Evolutionary conservation across 1,140 invertebrate genomes (phyloP), one percentile per base, ranked within the genome.

Genomic region (Cryptotermes secundus): DNA sequence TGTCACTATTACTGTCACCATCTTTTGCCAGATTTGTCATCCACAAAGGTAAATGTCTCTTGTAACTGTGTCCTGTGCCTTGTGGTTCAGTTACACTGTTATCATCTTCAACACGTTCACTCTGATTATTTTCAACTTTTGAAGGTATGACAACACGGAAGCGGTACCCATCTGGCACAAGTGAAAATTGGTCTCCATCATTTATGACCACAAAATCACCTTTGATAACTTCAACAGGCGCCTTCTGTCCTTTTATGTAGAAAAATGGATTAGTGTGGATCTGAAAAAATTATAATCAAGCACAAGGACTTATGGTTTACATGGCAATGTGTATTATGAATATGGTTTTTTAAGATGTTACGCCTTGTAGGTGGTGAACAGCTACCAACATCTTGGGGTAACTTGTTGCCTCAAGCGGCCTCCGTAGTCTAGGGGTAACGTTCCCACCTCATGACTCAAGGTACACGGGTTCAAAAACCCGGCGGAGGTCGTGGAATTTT

Each of bases 211-310:
- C n/a, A 45, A 26, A 38, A 38, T 81, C 26, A 26, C 80, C 34
- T 45, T 81, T 81, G 12, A 1, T 81, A 31, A 81, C 10, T 45
- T 38, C n/a, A 81, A 45, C 80, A 31, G 26, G 26, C 26, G 80
- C 7, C 0, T 81, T 34, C 12, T 81, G 22, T 36, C 26, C 42
- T 45, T 81, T 81, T 26, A 35, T 81, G 10, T 81, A 81, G 35
- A 81, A 81, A 4, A 36, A 81, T 26, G 80, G 80, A 34, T 81
- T 81, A 7, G 80, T 81, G n/a, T 81, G 80, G 7, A 35, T 81
- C 80, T 81, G 80, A 35, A 81, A 81, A 31, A 31, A 38, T 24
- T 10, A 81, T 80, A 80, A 80, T 1, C 4, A 80, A 3, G 34
- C 19, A 19, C 19, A 79, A 79, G 16, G 38, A 42, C 16, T 2